Evolutionary conservation across 2,797 vertebrate species (phyloP).

Genomic region (Cephalopachus bancanus): DNA sequence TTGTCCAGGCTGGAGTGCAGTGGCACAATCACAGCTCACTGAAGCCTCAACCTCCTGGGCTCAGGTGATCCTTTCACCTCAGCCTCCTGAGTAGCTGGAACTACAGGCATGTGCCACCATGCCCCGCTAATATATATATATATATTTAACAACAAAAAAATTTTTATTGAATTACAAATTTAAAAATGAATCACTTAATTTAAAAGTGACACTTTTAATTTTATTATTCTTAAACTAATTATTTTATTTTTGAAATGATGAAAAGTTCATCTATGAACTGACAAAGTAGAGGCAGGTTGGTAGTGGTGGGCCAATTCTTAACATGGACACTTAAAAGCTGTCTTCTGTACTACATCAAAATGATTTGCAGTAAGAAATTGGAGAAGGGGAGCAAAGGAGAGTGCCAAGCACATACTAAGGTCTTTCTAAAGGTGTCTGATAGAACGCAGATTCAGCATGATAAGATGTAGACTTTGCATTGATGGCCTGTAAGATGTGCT

Average conservation of each 20-base stretch:
- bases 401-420: not conserved
- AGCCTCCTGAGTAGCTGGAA: too few relatives aligned
- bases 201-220: conserved; percentile 75
- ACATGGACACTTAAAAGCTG: conserved; percentile 19
- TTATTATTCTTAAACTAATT: conserved; percentile 70
- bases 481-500: not conserved
- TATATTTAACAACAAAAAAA: conserved; percentile 74
- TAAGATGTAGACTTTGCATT: not conserved
- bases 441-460: not conserved
- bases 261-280: conserved; percentile 19
- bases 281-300: not conserved
- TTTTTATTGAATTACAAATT: conserved; percentile 85
- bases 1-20: too few relatives aligned
- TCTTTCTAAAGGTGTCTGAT: not conserved
- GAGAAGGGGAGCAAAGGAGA: not conserved
- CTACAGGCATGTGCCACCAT: too few relatives aligned
- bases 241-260: conserved; percentile 68
- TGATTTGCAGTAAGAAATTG: conserved; percentile 24
- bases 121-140: too few relatives aligned
- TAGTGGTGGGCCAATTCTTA: not conserved
- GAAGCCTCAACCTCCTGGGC: too few relatives aligned
- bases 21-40: too few relatives aligned
- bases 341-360: conserved; percentile 46
- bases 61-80: too few relatives aligned
- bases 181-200: conserved; percentile 78